Evolutionary conservation across 2,888 invertebrate genomes (phyloP).

Genomic region (Hirtodrosophila cameraria): DNA sequence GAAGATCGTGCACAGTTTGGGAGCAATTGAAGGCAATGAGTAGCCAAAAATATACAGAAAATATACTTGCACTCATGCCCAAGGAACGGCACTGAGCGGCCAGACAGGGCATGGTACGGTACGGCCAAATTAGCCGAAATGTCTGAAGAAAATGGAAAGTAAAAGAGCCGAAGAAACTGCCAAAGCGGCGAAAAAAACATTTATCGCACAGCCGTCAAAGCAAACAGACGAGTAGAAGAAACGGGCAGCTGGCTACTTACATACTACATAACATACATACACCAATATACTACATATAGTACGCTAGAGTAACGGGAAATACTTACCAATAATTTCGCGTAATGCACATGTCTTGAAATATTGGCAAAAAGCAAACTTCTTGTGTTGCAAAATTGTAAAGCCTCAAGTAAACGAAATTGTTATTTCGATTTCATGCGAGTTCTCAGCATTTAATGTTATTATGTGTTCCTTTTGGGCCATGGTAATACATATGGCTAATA

Average conservation of each 20-base stretch:
- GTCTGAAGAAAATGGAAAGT: conserved; percentile 70
- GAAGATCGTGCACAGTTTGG: conserved; percentile 59
- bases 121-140: conserved; percentile 22
- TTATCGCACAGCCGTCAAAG: conserved; percentile 70
- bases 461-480: conserved; percentile 5
- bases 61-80: conserved; percentile 25
- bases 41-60: conserved; percentile 47
- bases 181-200: conserved; percentile 56
- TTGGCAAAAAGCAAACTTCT: not conserved
- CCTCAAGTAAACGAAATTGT: conserved; percentile 1
- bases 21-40: conserved; percentile 55
- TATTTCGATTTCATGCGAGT: conserved; percentile 13
- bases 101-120: not conserved
- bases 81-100: conserved; percentile 26
- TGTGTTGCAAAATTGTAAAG: not conserved
- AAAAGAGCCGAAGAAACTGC: conserved; percentile 48
- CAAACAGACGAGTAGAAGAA: conserved; percentile 62
- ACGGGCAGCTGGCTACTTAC: conserved; percentile 17
- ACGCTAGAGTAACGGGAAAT: conserved; percentile 2
- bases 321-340: conserved; percentile 4
- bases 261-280: conserved; percentile 4
- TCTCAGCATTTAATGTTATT: not conserved
- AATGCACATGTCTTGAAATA: conserved; percentile 1
- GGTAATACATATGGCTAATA: conserved; percentile 1
- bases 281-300: too few relatives aligned